Conservation (phyloP, 2,113 vertebrate species). For the Notarius quadriscutis region DNA sequence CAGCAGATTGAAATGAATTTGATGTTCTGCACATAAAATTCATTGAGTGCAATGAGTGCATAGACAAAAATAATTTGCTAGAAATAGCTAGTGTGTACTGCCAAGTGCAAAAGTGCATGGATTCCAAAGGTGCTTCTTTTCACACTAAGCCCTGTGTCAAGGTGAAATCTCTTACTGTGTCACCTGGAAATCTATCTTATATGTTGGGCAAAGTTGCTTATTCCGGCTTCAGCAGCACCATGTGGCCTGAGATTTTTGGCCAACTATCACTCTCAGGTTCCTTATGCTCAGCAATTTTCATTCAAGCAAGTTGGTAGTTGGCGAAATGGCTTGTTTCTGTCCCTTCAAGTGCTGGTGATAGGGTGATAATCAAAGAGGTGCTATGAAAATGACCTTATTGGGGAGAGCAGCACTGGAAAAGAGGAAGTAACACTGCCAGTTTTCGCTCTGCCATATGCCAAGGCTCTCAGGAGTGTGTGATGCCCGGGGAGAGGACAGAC, state of each 20-base stretch:
- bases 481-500: conserved; percentile 65
- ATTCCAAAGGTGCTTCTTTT: conserved; percentile 46
- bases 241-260: conserved; percentile 30
- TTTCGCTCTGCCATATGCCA: conserved; percentile 71
- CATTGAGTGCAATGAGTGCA: conserved; percentile 1
- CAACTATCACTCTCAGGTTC: conserved; percentile 25
- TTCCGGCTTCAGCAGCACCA: conserved; percentile 44
- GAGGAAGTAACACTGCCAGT: conserved; percentile 80
- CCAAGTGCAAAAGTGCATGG: conserved; percentile 21
- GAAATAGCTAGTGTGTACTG: conserved; percentile 13
- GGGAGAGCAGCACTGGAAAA: conserved; percentile 55
- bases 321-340: conserved; percentile 29
- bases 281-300: conserved; percentile 19
- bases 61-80: conserved; percentile 17
- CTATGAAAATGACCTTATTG: conserved; percentile 60
- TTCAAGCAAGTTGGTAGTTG: conserved; percentile 32
- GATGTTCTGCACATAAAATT: not conserved
- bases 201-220: conserved; percentile 39
- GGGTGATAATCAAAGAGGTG: conserved; percentile 47
- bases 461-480: conserved; percentile 46
- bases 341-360: conserved; percentile 42
- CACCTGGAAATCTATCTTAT: conserved; percentile 39
- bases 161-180: conserved; percentile 39
- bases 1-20: not conserved
- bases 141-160: conserved; percentile 21